Evolutionary conservation across 2,888 invertebrate species (phyloP), one percentile per base, ranked within the genome.

Genomic region (Parnassius apollo): DNA sequence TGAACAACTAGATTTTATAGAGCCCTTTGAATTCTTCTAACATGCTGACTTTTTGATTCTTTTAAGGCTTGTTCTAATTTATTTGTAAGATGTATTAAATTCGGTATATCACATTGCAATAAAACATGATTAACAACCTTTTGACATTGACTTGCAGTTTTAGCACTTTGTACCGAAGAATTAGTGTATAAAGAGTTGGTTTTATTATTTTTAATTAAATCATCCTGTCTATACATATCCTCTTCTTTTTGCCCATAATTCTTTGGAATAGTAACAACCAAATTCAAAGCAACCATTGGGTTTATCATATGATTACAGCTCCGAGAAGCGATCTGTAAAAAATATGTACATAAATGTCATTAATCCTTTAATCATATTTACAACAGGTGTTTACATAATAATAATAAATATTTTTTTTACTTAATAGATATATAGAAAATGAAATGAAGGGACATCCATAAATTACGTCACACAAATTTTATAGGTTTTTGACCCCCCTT

Each of bases 31-130:
- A 93, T 88, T 80, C 91, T 92, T 9, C 93, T 85, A 9, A 93
- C 86, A 76, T 93, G 93, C 70, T 93, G 93, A 71, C 92, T 93
- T 66, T 91, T 92, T 1, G 93, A 92, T 78, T 93, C 93, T 66
- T 92, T 92, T 57, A 93, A 71, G 22, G 94, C 94, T 71, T 89
- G 86, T 62, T 93, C 93, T 59, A 94, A 75, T 71, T 88, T 90
- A 73, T 92, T 92, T 4, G 91, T 85, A 66, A 94, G 72, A 71
- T 93, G 85, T 42, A 93, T 63, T 69, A 94, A 80, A 77, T 93
- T 93, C n/a, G 90, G 91, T 63, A 93, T 77, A 72, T 93, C 93
- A 72, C 93, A 92, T 69, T 93, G 92, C 11, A 93, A 68, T 42
- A 92, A 66, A n/a, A 83, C 71, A 71, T 90, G 86, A 53, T 73